phyloP scores from a whole-genome alignment of 2,888 invertebrate species.

The Philereme vetulata region DNA sequence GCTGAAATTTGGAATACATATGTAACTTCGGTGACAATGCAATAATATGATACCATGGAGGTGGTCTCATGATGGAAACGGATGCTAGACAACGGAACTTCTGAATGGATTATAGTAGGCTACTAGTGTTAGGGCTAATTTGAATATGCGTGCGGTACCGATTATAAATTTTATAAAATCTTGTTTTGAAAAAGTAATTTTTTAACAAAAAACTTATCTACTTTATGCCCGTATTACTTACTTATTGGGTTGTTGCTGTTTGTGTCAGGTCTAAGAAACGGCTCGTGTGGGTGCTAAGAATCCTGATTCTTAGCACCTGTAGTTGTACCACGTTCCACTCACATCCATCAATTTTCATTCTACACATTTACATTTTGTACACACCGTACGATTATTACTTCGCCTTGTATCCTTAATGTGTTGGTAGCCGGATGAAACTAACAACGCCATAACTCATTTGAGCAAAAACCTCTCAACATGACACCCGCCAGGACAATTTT shows the following conservation, averaged over 20 bases:
- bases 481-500: conserved; percentile 15
- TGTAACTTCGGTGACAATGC: too few species aligned
- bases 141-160: too few species aligned
- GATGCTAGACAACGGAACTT: too few species aligned
- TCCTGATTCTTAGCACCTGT: neutral
- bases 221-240: too few species aligned
- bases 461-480: conserved; percentile 47
- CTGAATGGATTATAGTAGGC: too few species aligned
- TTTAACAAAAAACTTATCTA: too few species aligned
- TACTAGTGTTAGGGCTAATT: too few species aligned
- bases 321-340: conserved; percentile 47
- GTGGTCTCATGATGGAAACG: too few species aligned
- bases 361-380: conserved; percentile 52
- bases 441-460: conserved; percentile 64
- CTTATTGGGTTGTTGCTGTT: neutral
- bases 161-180: too few species aligned
- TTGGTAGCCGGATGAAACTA: conserved; percentile 54
- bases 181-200: too few species aligned
- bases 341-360: conserved; percentile 52
- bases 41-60: too few species aligned
- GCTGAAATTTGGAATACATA: too few species aligned
- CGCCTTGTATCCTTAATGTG: conserved; percentile 54
- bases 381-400: conserved; percentile 54
- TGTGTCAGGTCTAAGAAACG: neutral
- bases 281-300: neutral